phyloP scores from a whole-genome alignment of 2,797 vertebrate genomes.

The Columba guinea region DNA sequence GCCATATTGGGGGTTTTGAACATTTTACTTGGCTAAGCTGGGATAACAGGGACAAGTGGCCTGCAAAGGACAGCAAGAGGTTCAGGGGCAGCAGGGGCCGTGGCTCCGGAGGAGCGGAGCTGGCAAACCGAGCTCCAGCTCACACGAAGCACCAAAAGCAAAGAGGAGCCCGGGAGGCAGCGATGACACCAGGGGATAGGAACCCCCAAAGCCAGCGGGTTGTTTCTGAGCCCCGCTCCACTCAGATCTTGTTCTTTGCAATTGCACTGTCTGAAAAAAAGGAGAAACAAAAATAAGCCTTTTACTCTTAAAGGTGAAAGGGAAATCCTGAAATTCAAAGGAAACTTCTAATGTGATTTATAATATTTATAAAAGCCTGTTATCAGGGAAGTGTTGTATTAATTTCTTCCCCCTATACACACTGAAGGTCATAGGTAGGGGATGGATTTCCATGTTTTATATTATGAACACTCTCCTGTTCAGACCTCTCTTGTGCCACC shows the following conservation, averaged over 20 bases:
- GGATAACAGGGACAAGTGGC: background rate
- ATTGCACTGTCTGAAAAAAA: background rate
- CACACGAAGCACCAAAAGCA: background rate
- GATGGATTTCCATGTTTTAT: background rate
- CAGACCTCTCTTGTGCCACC: background rate
- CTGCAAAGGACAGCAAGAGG: background rate
- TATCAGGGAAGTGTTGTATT: constrained; percentile 11
- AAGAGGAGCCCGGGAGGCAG: background rate
- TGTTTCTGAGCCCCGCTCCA: background rate
- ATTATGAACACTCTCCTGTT: background rate
- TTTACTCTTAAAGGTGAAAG: constrained; percentile 10
- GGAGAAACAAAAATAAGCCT: background rate
- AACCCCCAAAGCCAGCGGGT: background rate
- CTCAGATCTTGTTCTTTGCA: background rate
- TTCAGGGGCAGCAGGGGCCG: background rate
- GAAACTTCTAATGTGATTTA: constrained; percentile 19
- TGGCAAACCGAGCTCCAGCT: background rate
- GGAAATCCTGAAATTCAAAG: constrained; percentile 51
- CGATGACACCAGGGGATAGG: background rate
- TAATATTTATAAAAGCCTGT: background rate
- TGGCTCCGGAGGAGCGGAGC: background rate
- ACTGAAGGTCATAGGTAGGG: background rate
- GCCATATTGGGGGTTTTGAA: background rate
- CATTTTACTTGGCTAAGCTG: background rate
- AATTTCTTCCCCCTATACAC: constrained; percentile 25